Evolutionary conservation across 2,888 invertebrate genomes (phyloP), one percentile per base, ranked within the genome.

Genomic region (Drosophila mettleri): DNA sequence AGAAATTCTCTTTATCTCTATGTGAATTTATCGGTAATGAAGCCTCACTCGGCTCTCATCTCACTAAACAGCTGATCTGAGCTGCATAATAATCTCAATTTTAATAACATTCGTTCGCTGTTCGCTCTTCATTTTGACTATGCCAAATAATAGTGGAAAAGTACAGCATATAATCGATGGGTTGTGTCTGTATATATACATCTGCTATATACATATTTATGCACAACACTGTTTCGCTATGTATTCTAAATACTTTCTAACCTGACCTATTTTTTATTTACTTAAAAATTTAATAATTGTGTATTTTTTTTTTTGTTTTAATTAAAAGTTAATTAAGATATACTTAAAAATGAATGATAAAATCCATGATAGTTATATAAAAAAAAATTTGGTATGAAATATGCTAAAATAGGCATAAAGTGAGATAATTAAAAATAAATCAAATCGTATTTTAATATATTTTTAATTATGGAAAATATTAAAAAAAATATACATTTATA

Each of bases 401-500:
- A n/a, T n/a, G n/a, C n/a, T 14, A 41, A 14, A 34, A n/a, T 5
- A 14, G 2, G 12, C 20, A 39, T 14, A 38, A 20, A 22, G 14
- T 41, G 41, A 14, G 4, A n/a, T 24, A 22, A 41, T 41, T 41
- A 41, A 41, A 41, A 41, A 41, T 41, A 22, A 8, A 41, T 24
- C 9, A 41, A 41, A n/a, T n/a, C n/a, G n/a, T n/a, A n/a, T n/a
- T n/a, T n/a, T n/a, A n/a, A n/a, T n/a, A n/a, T n/a, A n/a, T n/a
- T n/a, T n/a, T n/a, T n/a, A n/a, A n/a, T n/a, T n/a, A n/a, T n/a
- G n/a, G n/a, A 34, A 34, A 8, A 31, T 31, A 31, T 31, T 31
- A 31, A 3, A 10, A 10, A 31, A 1, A 31, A 2, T 12, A 31
- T 3, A 31, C 6, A 29, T 29, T 1, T 29, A 9, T 29, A 29